These are phyloP conservation scores for Zophobas morio DNA, from an alignment of 1,140 invertebrate genomes.

Conservation along the genomic window DNA sequence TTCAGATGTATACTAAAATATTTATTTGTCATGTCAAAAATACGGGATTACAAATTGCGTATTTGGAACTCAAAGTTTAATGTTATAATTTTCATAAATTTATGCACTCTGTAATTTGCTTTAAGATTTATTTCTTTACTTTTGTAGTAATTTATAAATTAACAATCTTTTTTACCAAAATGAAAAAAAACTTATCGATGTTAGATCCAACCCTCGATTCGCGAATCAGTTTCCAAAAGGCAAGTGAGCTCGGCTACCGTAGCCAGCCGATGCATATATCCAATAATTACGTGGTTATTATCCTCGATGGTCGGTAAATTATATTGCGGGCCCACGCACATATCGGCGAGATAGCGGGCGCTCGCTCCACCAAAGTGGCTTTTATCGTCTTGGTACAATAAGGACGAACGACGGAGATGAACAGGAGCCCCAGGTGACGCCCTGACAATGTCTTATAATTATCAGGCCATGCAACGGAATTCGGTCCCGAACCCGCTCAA, in stretches of 20 bases:
- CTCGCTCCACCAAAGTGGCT: constrained; percentile 51
- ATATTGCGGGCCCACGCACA: constrained; percentile 59
- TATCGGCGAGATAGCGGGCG: constrained; percentile 48
- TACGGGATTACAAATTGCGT: too few species aligned
- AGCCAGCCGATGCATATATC: constrained; percentile 58
- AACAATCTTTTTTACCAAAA: too few species aligned
- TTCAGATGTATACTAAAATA: too few species aligned
- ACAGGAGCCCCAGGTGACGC: constrained; percentile 59
- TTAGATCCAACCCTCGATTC: neutral
- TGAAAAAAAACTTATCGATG: too few species aligned
- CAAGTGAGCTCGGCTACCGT: constrained; percentile 42
- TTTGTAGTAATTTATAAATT: too few species aligned
- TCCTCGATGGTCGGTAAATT: constrained; percentile 61
- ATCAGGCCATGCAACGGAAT: constrained; percentile 53
- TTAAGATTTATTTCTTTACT: too few species aligned
- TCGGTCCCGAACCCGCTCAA: constrained; percentile 47
- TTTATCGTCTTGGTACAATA: constrained; percentile 47
- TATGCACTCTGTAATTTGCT: too few species aligned
- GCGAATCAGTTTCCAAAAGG: constrained; percentile 44
- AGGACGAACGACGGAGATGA: constrained; percentile 44
- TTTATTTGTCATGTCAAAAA: too few species aligned
- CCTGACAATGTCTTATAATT: constrained; percentile 60
- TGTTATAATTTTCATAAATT: too few species aligned
- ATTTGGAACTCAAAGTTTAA: too few species aligned
- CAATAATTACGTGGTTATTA: constrained; percentile 62